Base-by-base conservation (phyloP, 1,140 invertebrate genomes). In the Drosophila novamexicana region DNA sequence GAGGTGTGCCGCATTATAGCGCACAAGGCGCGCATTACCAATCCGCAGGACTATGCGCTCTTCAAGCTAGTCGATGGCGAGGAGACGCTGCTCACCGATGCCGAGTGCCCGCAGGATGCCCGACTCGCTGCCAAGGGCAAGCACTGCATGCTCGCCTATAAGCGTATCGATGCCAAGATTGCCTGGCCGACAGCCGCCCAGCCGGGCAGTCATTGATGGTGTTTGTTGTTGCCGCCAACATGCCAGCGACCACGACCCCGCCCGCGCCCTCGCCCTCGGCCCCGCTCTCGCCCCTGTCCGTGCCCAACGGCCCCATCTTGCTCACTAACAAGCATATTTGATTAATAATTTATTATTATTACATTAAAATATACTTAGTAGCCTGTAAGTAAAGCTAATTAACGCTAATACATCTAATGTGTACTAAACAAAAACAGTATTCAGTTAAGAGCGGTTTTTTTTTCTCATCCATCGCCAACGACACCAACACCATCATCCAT, bases 31-130 rank as follows among this genome's bases (percentile, higher is more conserved):
- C 94, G 96, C 80, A 97, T 99, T 44, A 98, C 98, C 9, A 99
- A 99, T 93, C 97, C 98, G 32, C 97, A 98, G 92, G 98, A 99
- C 92, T 99, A 98, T 93, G 97, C 97, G 22, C 94, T 99, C n/a
- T 98, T 97, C 92, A 96, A 97, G 80, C 93, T 98, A 36, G 95
- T 97, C 22, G 96, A 97, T 85, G 97, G 97, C 77, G 96, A 98
- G 95, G 98, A 99, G 95, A 97, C 96, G 50, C 94, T 97, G 85
- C 93, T 99, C 14, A 95, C 94, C 42, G 97, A 98, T 79, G 95
- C 95, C 72, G 97, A 98, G 79, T 98, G 96, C 85, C 97, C 97
- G n/a, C 97, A 98, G 93, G 95, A 97, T 80, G 93, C 98, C 5
- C 95, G 96, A 76, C 93, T 96, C 14, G 94, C 95, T 45, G 94